These are phyloP conservation scores for Xyrauchen texanus DNA, from an alignment of 2,113 vertebrate genomes.

Conservation along the genomic window DNA sequence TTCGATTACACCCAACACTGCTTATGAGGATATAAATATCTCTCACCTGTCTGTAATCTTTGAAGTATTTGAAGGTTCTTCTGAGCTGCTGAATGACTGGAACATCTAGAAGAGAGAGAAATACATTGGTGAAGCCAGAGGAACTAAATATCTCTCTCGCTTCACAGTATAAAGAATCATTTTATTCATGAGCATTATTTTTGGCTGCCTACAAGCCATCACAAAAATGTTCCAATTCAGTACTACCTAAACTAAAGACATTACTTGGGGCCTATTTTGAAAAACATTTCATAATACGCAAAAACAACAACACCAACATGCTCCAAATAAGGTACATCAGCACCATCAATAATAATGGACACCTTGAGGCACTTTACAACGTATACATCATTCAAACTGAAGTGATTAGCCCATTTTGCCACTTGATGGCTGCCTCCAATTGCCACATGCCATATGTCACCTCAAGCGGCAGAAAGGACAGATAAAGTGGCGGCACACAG, in stretches of 20 bases:
- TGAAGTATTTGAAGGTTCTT: slow-evolving; percentile 88
- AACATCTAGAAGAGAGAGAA: slow-evolving; percentile 72
- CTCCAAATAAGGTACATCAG: too few species aligned
- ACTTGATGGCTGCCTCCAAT: neutral
- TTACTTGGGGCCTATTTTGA: neutral
- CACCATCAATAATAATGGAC: neutral
- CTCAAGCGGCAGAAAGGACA: slow-evolving; percentile 2
- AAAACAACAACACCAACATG: too few species aligned
- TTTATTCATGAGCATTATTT: too few species aligned
- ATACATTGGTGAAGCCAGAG: neutral
- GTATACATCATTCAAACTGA: neutral
- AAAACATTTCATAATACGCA: too few species aligned
- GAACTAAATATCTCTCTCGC: neutral
- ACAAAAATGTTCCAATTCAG: too few species aligned
- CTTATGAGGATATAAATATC: neutral
- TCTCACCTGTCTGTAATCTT: slow-evolving; percentile 92
- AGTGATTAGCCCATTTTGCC: neutral
- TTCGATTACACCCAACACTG: too few species aligned
- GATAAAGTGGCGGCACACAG: slow-evolving; percentile 33
- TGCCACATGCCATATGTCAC: slow-evolving; percentile 5
- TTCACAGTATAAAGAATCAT: neutral
- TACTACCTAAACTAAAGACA: too few species aligned
- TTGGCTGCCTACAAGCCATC: too few species aligned
- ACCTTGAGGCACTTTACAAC: too few species aligned
- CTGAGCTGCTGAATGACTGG: slow-evolving; percentile 83